Base-by-base conservation (phyloP, 2,888 invertebrate genomes). In the Hemithea aestivaria region DNA sequence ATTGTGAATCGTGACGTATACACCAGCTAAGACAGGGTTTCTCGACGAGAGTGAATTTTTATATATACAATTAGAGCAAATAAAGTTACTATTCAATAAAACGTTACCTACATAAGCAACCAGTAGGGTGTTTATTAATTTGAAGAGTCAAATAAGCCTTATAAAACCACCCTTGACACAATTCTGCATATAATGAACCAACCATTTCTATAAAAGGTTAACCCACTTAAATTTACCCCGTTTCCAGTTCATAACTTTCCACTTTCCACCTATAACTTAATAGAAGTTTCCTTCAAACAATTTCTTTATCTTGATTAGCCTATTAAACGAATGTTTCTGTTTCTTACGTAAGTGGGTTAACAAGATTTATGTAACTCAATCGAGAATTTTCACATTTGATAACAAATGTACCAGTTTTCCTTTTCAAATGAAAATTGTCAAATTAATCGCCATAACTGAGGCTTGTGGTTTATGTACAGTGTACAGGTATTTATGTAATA, bases 301-400 rank as follows among this genome's bases (percentile, higher is more conserved):
- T 25, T 23, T 10, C 27, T 25, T 35, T 62, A 61, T 66, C 59
- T 66, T 73, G 71, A 79, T 76, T 74, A 66, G 61, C 40, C 62
- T 58, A 61, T 73, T 72, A 70, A 71, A 70, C 58, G 64, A 64
- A 43, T 46, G 50, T 53, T 59, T 62, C 56, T 60, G 39, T 40
- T 40, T 33, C 41, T 67, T 64, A 53, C 59, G 58, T 66, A 74
- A 76, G 61, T 34, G 47, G 40, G 55, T 62, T 69, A 72, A 68
- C 64, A 50, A 63, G 64, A 65, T 68, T 72, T 66, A 67, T 59
- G 58, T 66, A 69, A 71, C 59, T 49, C 48, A 48, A 43, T 46
- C 40, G 12, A 42, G 49, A 56, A 49, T 50, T 57, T 51, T 53
- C 48, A 54, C 53, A 49, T 58, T 55, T 49, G 42, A 51, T 55